A percentile compares a stretch with the other conserved stretches of the same genome.
Evolutionary conservation across 2,888 invertebrate genomes (phyloP).

Genomic region (Latrodectus hesperus): DNA sequence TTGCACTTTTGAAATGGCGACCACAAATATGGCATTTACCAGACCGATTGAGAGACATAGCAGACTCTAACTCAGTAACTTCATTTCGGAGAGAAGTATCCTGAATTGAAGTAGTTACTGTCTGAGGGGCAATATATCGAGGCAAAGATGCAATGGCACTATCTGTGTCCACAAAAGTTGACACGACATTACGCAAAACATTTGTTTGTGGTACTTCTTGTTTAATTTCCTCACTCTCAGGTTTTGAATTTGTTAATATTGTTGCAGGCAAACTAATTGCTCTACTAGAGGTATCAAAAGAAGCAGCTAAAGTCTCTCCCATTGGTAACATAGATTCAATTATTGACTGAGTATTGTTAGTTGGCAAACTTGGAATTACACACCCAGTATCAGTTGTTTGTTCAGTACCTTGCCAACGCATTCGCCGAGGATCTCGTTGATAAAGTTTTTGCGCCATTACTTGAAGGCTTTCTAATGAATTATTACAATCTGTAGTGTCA

Average conservation of each 20-base stretch:
- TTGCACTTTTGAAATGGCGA: slow-evolving; percentile 72
- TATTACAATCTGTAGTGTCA: slow-evolving; percentile 96
- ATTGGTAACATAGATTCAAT: slow-evolving; percentile 38
- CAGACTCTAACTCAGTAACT: slow-evolving; percentile 29
- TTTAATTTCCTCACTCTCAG: slow-evolving; percentile 46
- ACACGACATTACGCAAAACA: slow-evolving; percentile 18
- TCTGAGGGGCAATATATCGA: slow-evolving; percentile 31
- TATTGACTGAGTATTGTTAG: slow-evolving; percentile 11
- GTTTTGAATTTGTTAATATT: slow-evolving; percentile 32
- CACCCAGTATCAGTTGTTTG: slow-evolving; percentile 46
- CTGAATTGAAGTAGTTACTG: slow-evolving; percentile 7
- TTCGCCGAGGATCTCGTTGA: slow-evolving; percentile 72
- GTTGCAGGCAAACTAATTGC: slow-evolving; percentile 34
- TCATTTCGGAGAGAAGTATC: slow-evolving; percentile 41
- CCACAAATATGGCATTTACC: slow-evolving; percentile 72
- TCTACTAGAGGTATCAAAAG: slow-evolving; percentile 30
- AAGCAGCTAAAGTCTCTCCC: slow-evolving; percentile 28
- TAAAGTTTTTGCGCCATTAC: slow-evolving; percentile 74
- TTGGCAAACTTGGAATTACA: slow-evolving; percentile 24
- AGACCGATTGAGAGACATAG: slow-evolving; percentile 67
- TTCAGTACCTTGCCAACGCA: slow-evolving; percentile 70
- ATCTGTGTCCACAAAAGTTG: slow-evolving; percentile 37
- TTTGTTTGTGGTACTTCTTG: slow-evolving; percentile 40
- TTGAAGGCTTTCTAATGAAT: slow-evolving; percentile 91
- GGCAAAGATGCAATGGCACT: slow-evolving; percentile 38